A percentile compares a stretch with the other conserved stretches of the same genome.
Conservation (phyloP, 2,888 invertebrate species). For the Rhagium mordax region DNA sequence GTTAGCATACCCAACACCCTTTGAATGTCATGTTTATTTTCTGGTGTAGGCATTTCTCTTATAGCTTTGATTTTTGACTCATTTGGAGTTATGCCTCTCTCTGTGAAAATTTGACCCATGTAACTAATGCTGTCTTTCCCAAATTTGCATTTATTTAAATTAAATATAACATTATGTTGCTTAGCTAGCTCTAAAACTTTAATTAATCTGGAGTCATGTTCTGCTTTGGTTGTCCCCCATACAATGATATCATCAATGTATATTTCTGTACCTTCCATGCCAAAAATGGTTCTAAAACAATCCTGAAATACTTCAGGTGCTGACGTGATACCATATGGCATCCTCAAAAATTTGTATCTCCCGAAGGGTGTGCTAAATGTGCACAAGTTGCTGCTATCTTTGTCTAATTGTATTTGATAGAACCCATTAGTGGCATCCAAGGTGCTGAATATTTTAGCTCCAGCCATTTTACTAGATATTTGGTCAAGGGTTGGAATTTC, state of each 20-base stretch:
- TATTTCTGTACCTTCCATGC: conserved; percentile 38
- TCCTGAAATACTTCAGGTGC: conserved; percentile 25
- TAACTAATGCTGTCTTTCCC: conserved; percentile 44
- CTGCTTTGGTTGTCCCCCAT: conserved; percentile 45
- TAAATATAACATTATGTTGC: conserved; percentile 39
- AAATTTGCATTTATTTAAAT: conserved; percentile 49
- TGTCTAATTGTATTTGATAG: conserved; percentile 38
- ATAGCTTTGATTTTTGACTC: conserved; percentile 51
- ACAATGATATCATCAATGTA: conserved; percentile 58
- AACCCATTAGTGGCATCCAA: conserved; percentile 53
- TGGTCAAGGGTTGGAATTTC: conserved; percentile 54
- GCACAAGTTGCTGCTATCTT: conserved; percentile 33
- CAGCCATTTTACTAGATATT: conserved; percentile 51
- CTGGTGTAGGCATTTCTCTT: conserved; percentile 45
- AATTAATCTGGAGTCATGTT: conserved; percentile 51
- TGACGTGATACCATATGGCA: conserved; percentile 39
- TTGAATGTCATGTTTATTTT: conserved; percentile 52
- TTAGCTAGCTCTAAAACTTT: conserved; percentile 45
- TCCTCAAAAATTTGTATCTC: conserved; percentile 34
- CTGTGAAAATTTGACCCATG: conserved; percentile 47
- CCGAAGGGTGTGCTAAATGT: conserved; percentile 44
- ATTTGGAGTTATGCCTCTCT: conserved; percentile 44
- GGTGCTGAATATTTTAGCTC: conserved; percentile 53
- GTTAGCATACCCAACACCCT: conserved; percentile 56
- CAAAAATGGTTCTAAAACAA: conserved; percentile 12